These are phyloP conservation scores for Apostichopus japonicus DNA, from an alignment of 35 echinoderm and acorn worm genomes.

Conservation along the genomic window DNA sequence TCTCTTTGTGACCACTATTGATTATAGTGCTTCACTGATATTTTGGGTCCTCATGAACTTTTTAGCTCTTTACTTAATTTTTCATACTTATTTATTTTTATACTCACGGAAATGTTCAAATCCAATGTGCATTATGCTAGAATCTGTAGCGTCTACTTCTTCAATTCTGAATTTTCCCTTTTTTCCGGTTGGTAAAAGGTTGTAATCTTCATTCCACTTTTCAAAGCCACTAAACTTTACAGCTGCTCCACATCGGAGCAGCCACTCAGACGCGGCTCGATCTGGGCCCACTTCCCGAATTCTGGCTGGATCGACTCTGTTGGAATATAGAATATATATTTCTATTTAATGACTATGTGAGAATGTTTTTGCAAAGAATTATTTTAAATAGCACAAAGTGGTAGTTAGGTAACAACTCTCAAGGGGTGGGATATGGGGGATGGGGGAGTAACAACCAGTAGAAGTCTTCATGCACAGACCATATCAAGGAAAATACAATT, in stretches of 20 bases:
- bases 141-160: conserved; percentile 96
- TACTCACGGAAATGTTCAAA: conserved; percentile 93
- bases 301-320: conserved; percentile 81
- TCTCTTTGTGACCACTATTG: too few species aligned
- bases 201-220: conserved; percentile 93
- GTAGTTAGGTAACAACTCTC: too few species aligned
- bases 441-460: too few species aligned
- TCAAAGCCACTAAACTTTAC: conserved; percentile 87
- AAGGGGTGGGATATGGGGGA: too few species aligned
- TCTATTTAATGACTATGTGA: not conserved
- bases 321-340: not conserved
- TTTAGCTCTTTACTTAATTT: too few species aligned
- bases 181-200: conserved; percentile 76
- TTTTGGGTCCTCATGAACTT: too few species aligned
- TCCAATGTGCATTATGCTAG: conserved; percentile 96
- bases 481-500: too few species aligned
- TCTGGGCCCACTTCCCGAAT: conserved; percentile 93
- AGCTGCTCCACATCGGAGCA: conserved; percentile 86
- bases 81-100: not conserved
- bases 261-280: conserved; percentile 90
- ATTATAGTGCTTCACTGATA: too few species aligned
- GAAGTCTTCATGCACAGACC: too few species aligned
- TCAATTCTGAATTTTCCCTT: conserved; percentile 69
- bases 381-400: too few species aligned
- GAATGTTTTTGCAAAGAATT: too few species aligned